Evolutionary conservation across 2,888 invertebrate species (phyloP).

Genomic region (Mythimna albipuncta): DNA sequence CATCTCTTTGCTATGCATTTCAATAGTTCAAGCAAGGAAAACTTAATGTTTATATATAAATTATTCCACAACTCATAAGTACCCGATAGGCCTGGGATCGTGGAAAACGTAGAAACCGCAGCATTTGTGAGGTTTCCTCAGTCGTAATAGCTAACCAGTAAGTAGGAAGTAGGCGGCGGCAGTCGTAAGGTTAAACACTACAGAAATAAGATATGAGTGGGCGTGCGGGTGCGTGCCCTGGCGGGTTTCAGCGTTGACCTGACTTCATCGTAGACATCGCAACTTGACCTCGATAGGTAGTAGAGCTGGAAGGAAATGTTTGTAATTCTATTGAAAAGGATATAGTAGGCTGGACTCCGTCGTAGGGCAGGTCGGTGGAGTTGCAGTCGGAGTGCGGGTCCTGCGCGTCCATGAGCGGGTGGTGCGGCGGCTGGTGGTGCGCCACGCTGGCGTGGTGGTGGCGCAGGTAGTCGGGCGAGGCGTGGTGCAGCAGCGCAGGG

Average conservation of each 20-base stretch:
- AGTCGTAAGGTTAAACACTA: slow-evolving; percentile 90
- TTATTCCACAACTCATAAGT: slow-evolving; percentile 44
- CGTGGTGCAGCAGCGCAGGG: slow-evolving; percentile 95
- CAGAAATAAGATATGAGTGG: slow-evolving; percentile 90
- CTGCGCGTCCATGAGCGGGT: slow-evolving; percentile 95
- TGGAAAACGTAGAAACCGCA: slow-evolving; percentile 87
- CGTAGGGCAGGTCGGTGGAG: slow-evolving; percentile 97
- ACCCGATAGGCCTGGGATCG: slow-evolving; percentile 56
- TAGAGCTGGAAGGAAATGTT: slow-evolving; percentile 41
- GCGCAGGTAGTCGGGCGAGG: slow-evolving; percentile 95
- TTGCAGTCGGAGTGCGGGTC: slow-evolving; percentile 97
- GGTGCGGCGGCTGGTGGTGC: slow-evolving; percentile 94
- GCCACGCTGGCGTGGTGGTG: slow-evolving; percentile 94
- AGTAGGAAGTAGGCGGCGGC: slow-evolving; percentile 86
- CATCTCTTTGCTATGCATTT: slow-evolving; percentile 9
- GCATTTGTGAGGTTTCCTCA: slow-evolving; percentile 87
- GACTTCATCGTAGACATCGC: background rate
- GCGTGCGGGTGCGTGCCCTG: slow-evolving; percentile 73
- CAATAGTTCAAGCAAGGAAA: slow-evolving; percentile 30
- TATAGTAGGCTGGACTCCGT: slow-evolving; percentile 98
- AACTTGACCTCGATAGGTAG: slow-evolving; percentile 64
- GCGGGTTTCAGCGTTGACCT: slow-evolving; percentile 55
- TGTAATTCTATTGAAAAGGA: slow-evolving; percentile 92
- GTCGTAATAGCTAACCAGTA: slow-evolving; percentile 84
- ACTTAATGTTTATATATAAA: slow-evolving; percentile 36